Evolutionary conservation across 2,797 vertebrate genomes (phyloP).

Genomic region (Spondyliosoma cantharus): DNA sequence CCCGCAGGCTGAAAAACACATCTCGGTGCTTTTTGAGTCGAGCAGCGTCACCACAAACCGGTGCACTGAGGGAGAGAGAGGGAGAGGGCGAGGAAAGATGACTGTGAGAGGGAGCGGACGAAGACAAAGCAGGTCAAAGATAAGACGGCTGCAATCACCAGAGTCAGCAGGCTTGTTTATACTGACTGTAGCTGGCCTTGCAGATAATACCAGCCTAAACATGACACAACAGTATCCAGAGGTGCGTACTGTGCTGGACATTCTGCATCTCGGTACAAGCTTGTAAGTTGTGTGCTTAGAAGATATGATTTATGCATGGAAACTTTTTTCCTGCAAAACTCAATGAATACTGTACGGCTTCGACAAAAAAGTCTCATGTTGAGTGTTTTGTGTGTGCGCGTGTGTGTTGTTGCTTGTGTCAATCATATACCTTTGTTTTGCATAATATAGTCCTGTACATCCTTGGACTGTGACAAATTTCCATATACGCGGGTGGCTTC

Average conservation of each 20-base stretch:
- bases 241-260: background rate
- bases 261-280: background rate
- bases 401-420: constrained; percentile 13
- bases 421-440: constrained; percentile 85
- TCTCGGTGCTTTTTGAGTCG: constrained; percentile 90
- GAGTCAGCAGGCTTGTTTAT: constrained; percentile 57
- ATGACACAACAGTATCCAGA: constrained; percentile 32
- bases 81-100: constrained; percentile 1
- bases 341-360: background rate
- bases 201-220: constrained; percentile 63
- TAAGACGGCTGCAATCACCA: constrained; percentile 53
- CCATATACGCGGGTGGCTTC: constrained; percentile 94
- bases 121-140: constrained; percentile 54
- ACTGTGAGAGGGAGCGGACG: constrained; percentile 24
- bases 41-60: constrained; percentile 91
- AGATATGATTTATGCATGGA: background rate
- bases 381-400: background rate
- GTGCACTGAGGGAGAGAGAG: constrained; percentile 85
- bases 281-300: background rate
- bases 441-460: constrained; percentile 90
- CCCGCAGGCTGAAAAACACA: constrained; percentile 95
- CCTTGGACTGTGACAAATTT: constrained; percentile 90
- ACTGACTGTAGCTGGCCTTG: constrained; percentile 59
- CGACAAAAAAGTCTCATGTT: background rate
- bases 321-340: background rate